Evolutionary conservation across 2,113 vertebrate species (phyloP), one percentile per base, ranked within the genome.

Genomic region (Oostethus manadensis): DNA sequence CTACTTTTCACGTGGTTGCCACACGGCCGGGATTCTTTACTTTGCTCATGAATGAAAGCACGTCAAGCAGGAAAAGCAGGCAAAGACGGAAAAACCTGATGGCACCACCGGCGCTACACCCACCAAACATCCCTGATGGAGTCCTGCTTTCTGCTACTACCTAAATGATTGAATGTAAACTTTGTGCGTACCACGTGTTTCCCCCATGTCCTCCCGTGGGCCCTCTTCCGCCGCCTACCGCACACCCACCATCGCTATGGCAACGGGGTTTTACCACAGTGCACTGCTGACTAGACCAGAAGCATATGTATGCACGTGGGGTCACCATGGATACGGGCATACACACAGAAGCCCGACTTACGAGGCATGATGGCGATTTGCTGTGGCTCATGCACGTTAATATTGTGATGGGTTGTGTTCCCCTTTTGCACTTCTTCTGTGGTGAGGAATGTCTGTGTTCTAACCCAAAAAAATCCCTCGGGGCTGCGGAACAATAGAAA

Each of bases 261-360:
- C 69, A 78, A 84, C 66, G 29, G 59, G 79, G 77, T 55, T 71
- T 86, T 78, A 79, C 86, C 79, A 66, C 63, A 74, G 45, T 44
- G 17, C 64, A 20, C 10, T 57, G 62, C 81, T 75, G 74, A 77
- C 66, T 78, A 75, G 68, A 64, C 71, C 84, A 79, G 79, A 82
- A 71, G 72, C 20, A 60, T 69, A 65, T 74, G 72, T 43, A 65
- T 74, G 72, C 45, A 53, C 43, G 51, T 13, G 59, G 23, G 22
- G 80, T 84, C 66, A 67, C 79, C 71, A 74, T 75, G 76, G 84
- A 57, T 29, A 84, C 62, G 0, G 33, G n/a, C 50, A 53, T 17
- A 84, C 74, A 76, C 63, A 71, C 57, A 70, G 73, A 77, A 29
- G 65, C 71, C 59, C 58, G 68, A 64, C 84, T 59, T 71, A 50